These are phyloP conservation scores for Entelurus aequoreus DNA, from an alignment of 2,113 vertebrate genomes.

Conservation along the genomic window DNA sequence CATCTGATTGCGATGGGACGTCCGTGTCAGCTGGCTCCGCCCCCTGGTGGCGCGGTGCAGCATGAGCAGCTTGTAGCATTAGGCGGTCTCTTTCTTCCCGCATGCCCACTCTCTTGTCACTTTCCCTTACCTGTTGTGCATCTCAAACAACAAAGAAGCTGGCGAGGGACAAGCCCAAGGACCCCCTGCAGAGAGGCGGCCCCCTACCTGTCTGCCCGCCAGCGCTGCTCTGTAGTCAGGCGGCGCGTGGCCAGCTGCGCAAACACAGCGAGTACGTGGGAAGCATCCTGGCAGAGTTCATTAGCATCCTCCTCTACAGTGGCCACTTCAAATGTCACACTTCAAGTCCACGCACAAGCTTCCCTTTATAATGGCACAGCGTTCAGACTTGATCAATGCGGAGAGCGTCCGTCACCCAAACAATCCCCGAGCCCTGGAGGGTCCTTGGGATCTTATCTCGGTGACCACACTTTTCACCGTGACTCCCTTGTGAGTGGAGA, in stretches of 20 bases:
- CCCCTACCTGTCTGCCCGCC: constrained; percentile 56
- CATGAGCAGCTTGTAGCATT: constrained; percentile 42
- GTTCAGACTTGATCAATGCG: constrained; percentile 10
- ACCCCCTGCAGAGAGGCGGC: constrained; percentile 53
- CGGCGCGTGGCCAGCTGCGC: constrained; percentile 65
- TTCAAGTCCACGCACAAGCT: constrained; percentile 38
- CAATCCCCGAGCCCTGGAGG: constrained; percentile 9
- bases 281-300: constrained; percentile 65
- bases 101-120: neutral
- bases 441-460: constrained; percentile 18
- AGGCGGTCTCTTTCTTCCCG: constrained; percentile 5
- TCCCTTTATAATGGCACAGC: neutral
- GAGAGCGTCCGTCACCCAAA: constrained; percentile 20
- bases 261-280: constrained; percentile 61
- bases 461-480: constrained; percentile 6
- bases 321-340: constrained; percentile 39
- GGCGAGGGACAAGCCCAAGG: constrained; percentile 22
- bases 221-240: constrained; percentile 58
- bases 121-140: constrained; percentile 3
- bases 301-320: constrained; percentile 52
- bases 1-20: constrained; percentile 47
- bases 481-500: neutral
- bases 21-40: constrained; percentile 3
- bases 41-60: constrained; percentile 39
- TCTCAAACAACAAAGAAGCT: constrained; percentile 11